Evolutionary conservation across 2,113 vertebrate species (phyloP).

Genomic region (Phylloscopus whistleri): DNA sequence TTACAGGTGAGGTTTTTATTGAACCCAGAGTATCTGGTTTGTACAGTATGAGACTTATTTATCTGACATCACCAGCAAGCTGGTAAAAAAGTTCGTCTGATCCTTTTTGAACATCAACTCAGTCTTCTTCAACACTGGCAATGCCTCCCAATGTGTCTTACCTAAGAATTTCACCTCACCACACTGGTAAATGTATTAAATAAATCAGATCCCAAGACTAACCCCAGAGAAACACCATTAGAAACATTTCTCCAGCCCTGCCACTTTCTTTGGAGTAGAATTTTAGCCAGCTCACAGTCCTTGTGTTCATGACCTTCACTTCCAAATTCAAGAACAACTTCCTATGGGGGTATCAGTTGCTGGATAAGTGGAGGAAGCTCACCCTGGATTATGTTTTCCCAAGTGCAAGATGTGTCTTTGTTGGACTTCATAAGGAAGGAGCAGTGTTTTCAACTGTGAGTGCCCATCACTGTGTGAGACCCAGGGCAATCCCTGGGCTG

Average conservation of each 20-base stretch:
- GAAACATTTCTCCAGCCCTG: background rate
- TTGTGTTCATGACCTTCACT: background rate
- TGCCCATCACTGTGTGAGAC: background rate
- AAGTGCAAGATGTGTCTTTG: background rate
- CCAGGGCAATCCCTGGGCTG: background rate
- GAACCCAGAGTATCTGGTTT: background rate
- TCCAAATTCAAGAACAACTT: background rate
- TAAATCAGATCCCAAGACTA: background rate
- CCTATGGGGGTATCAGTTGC: background rate
- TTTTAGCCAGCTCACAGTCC: background rate
- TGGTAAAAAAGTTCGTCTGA: background rate
- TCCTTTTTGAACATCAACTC: background rate
- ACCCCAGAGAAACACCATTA: background rate
- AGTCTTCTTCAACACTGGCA: background rate
- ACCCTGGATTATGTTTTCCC: background rate
- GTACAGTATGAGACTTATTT: background rate
- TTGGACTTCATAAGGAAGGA: background rate
- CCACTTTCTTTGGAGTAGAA: background rate
- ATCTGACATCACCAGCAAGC: background rate
- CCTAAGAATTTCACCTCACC: background rate
- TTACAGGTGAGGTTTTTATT: background rate
- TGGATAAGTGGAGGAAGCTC: background rate
- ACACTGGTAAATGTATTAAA: background rate
- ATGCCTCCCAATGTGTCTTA: background rate
- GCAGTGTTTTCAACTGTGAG: background rate